Base-by-base conservation (phyloP, 2,797 vertebrate species). In the Pipistrellus pygmaeus region DNA sequence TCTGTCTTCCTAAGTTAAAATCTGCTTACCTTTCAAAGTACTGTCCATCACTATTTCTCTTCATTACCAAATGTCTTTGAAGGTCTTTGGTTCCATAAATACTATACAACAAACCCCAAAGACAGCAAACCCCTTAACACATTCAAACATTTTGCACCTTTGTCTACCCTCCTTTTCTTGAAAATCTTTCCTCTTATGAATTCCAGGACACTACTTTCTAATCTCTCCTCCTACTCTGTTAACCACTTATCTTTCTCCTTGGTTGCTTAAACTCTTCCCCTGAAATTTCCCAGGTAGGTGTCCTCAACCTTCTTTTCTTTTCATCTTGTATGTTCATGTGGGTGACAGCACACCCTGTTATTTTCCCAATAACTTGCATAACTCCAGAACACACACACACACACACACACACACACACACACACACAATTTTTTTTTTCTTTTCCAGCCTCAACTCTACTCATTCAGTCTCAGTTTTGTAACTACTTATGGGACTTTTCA, bases 21-120 rank as follows among this genome's bases (percentile, higher is more conserved):
- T 15, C 4, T 57, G 46, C 35, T 78, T 80, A 41, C 21, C 23
- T 27, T 46, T 72, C 68, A 66, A 76, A 35, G 18, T 64, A 85
- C 1, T 41, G 68, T 76, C 17, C 68, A 68, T 75, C 23, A 72
- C 48, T n/a, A 48, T 81, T 87, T 80, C 38, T 57, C 18, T 60
- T 69, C 9, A 80, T 4, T 69, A 53, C 25, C 10, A 57, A 78
- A 64, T 64, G 14, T 80, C 66, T 90, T 88, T 76, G 64, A 25
- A 90, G 77, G 20, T 17, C 35, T 92, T 90, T 81, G 60, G 18
- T 64, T 77, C 78, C 81, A 53, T 66, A 76, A 85, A 85, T 60
- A 41, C 62, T 66, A 57, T n/a, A 69, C 6, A 73, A 35, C 14
- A 62, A 30, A 76, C 8, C 25, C 57, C 41, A 27, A 93, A 88